Evolutionary conservation across 2,113 vertebrate species (phyloP).

Genomic region (Riparia riparia): DNA sequence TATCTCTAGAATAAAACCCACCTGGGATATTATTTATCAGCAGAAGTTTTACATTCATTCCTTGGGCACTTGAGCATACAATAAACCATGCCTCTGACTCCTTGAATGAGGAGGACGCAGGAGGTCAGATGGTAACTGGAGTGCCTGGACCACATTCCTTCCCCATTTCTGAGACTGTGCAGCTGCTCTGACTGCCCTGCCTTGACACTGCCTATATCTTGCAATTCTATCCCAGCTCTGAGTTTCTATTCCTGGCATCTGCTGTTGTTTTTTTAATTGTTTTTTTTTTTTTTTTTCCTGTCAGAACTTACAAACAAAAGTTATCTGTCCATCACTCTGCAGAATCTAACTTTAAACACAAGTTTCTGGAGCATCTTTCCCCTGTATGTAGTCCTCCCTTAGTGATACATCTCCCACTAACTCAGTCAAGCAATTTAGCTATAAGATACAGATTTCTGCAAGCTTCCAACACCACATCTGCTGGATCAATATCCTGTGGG

Average conservation of each 20-base stretch:
- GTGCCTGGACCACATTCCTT: background rate
- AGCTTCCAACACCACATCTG: background rate
- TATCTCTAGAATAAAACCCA: background rate
- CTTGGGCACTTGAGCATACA: background rate
- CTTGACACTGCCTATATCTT: background rate
- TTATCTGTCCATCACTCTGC: background rate
- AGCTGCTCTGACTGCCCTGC: background rate
- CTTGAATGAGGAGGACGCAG: background rate
- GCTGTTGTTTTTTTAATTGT: background rate
- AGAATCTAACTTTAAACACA: background rate
- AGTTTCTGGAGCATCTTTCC: background rate
- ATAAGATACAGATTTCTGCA: slow-evolving; percentile 15
- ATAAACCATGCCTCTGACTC: background rate
- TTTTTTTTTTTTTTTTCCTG: background rate
- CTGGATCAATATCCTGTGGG: background rate
- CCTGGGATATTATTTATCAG: background rate
- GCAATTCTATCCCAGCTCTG: background rate
- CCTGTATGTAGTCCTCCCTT: background rate
- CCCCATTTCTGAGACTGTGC: background rate
- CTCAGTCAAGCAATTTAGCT: background rate
- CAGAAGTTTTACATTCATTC: background rate
- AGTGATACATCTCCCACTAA: background rate
- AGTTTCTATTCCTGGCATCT: background rate
- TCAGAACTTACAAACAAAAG: background rate
- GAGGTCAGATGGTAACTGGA: background rate